These are phyloP conservation scores for Tokudaia muenninki DNA, from an alignment of 2,797 vertebrate genomes.

Conservation along the genomic window DNA sequence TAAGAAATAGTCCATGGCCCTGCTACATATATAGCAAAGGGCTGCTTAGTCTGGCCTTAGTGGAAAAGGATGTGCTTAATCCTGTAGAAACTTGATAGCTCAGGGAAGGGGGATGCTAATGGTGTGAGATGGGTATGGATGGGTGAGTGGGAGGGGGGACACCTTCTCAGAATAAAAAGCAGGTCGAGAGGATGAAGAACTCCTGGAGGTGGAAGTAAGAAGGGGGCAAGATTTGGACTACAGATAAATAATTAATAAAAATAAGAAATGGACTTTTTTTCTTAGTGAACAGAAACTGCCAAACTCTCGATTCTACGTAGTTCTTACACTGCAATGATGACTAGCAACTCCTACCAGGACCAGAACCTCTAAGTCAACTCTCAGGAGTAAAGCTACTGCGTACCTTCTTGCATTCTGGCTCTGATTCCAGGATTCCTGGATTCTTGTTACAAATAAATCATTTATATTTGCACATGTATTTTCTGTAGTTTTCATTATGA, in stretches of 20 bases:
- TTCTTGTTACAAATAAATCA: conserved; percentile 84
- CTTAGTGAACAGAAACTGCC: conserved; percentile 80
- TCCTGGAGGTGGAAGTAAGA: neutral
- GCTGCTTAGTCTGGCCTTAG: neutral
- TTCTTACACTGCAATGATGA: conserved; percentile 73
- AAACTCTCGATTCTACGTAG: conserved; percentile 51
- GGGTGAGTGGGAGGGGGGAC: too few species aligned
- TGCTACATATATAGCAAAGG: neutral
- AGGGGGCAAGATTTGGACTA: neutral
- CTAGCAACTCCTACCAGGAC: conserved; percentile 39
- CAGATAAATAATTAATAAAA: conserved; percentile 60
- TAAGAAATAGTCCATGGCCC: neutral
- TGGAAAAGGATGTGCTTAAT: neutral
- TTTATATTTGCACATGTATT: conserved; percentile 86
- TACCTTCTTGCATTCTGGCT: conserved; percentile 82
- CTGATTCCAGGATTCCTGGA: conserved; percentile 83
- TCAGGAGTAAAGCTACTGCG: conserved; percentile 75
- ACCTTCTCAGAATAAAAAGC: neutral
- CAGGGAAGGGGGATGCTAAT: neutral
- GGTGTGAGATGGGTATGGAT: neutral
- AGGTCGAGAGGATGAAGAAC: neutral
- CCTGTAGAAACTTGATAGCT: neutral
- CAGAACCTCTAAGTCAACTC: conserved; percentile 80
- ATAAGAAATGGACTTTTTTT: conserved; percentile 69
- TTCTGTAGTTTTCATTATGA: conserved; percentile 87